Evolutionary conservation across 2,888 invertebrate species (phyloP), one percentile per base, ranked within the genome.

Genomic region (Taphrorychus bicolor): DNA sequence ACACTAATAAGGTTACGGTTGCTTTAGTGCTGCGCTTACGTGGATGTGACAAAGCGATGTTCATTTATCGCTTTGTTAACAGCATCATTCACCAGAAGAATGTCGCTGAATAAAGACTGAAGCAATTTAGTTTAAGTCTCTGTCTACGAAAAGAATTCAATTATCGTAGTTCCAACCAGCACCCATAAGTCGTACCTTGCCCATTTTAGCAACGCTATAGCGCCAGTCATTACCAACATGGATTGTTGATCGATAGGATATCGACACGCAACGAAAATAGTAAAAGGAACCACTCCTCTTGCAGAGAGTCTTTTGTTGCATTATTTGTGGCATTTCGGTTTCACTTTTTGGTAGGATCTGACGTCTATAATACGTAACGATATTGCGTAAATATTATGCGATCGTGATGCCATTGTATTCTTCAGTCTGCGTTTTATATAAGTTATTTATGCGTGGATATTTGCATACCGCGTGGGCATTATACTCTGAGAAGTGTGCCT

Each of bases 251-350:
- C 32, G 3, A 32, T 32, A 32, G 32, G 32, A 45, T 45, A 45
- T 45, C 14, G 45, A 7, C 14, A 45, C 45, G 45, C 18, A 45
- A 32, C 49, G 24, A 49, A 24, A 59, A 51, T 49, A 18, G 49
- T 45, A 59, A 59, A 59, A 40, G 49, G 32, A 17, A 49, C 59
- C 59, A 59, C 32, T 32, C 32, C 32, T 32, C 32, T 32, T 32
- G n/a, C n/a, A n/a, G n/a, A n/a, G n/a, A 32, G 32, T 32, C 59
- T 61, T 42, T 61, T 61, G 53, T 61, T 61, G 60, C 32, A 32
- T 61, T 61, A 18, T 23, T 61, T n/a, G n/a, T n/a, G 60, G 60
- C 60, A 61, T 53, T 61, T 61, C 22, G 40, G 59, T 22, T 59
- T 59, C 59, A 52, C 51, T 59, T 59, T 59, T 59, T 48, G 52